These are phyloP conservation scores for Drosophila asahinai DNA, from an alignment of 1,140 invertebrate species.

Conservation along the genomic window DNA sequence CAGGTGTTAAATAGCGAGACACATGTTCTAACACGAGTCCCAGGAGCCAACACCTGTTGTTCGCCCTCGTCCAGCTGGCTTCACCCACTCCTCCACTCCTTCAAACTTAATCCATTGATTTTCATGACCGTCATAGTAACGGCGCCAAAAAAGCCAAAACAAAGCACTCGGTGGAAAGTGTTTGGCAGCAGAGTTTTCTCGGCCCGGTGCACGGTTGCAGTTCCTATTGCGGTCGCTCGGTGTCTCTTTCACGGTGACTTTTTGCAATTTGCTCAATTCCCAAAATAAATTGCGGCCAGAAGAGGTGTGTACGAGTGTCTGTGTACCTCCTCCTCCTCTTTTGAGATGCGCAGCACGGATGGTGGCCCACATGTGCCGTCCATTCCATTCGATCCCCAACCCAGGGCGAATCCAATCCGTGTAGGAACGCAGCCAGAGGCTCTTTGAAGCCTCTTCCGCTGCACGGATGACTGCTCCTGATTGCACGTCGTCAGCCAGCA, in stretches of 20 bases:
- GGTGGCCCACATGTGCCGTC: conserved; percentile 30
- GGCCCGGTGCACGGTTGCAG: conserved; percentile 15
- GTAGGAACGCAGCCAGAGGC: conserved; percentile 27
- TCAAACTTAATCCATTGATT: conserved; percentile 42
- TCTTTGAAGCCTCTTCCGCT: conserved; percentile 53
- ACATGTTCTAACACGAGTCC: conserved; percentile 13
- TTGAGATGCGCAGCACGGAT: conserved; percentile 12
- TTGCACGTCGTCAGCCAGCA: conserved; percentile 26
- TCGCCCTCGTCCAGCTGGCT: conserved; percentile 12
- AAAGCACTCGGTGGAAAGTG: conserved; percentile 29
- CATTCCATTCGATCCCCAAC: conserved; percentile 4
- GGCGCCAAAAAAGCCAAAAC: conserved; percentile 41
- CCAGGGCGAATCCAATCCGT: conserved; percentile 16
- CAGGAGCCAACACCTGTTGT: conserved; percentile 47
- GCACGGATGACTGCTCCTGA: conserved; percentile 39
- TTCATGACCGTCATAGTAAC: conserved; percentile 53
- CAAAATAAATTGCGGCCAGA: conserved; percentile 69
- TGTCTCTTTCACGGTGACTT: conserved; percentile 27
- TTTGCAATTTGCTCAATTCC: conserved; percentile 71
- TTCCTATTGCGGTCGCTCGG: conserved; percentile 33
- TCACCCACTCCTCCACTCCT: too few relatives aligned
- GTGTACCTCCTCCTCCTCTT: neutral
- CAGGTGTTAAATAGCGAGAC: conserved; percentile 15
- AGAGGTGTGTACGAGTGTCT: conserved; percentile 54
- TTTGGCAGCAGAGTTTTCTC: conserved; percentile 27